phyloP scores from a whole-genome alignment of 2,797 vertebrate species.

The Paratrypauchen microcephalus region DNA sequence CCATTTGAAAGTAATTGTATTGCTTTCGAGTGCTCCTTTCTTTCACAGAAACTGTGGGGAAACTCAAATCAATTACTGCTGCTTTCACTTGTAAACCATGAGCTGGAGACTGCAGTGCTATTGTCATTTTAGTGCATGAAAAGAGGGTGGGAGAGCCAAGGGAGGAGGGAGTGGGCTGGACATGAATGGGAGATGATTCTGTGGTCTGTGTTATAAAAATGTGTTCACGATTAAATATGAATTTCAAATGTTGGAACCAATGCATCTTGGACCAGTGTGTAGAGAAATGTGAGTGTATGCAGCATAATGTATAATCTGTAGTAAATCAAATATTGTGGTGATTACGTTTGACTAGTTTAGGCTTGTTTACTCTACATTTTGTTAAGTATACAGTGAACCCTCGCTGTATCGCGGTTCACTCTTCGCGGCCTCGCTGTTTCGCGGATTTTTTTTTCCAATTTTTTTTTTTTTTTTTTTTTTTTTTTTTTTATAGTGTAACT shows the following conservation, averaged over 20 bases:
- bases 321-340: neutral
- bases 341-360: neutral
- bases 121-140: slow-evolving; percentile 6
- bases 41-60: neutral
- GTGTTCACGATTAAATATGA: neutral
- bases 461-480: no score
- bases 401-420: no score
- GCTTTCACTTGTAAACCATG: slow-evolving; percentile 5
- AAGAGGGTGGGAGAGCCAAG: neutral
- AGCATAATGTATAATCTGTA: neutral
- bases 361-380: neutral
- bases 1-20: slow-evolving; percentile 9
- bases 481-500: no score
- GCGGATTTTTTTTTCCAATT: no score
- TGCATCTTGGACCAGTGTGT: neutral
- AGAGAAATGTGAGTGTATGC: neutral
- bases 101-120: neutral
- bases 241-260: neutral
- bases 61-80: slow-evolving; percentile 9
- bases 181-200: neutral
- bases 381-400: neutral
- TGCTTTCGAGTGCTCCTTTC: slow-evolving; percentile 3
- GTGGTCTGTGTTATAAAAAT: neutral
- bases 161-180: neutral
- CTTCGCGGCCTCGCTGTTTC: no score